Evolutionary conservation across 2,888 invertebrate genomes (phyloP).

Genomic region (Bugula neritina): DNA sequence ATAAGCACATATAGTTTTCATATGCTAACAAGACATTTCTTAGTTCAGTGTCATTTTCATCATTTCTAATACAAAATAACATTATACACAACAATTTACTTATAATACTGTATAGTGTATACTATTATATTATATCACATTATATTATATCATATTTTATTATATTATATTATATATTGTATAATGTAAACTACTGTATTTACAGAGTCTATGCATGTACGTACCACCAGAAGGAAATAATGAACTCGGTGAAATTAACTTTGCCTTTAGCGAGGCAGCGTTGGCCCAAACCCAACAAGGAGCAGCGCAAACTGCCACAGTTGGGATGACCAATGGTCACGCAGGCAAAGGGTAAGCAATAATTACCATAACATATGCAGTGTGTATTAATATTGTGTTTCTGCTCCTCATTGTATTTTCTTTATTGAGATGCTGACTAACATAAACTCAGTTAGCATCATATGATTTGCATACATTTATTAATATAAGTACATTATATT

Average conservation of each 20-base stretch:
- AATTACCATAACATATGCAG: neutral
- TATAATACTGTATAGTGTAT: too few relatives aligned
- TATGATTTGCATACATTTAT: too few relatives aligned
- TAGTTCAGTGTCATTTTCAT: too few relatives aligned
- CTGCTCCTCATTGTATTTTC: neutral
- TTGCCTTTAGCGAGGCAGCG: slow-evolving; percentile 26
- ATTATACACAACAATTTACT: too few relatives aligned
- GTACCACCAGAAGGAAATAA: slow-evolving; percentile 47
- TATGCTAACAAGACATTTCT: too few relatives aligned
- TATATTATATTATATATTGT: neutral
- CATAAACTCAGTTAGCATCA: too few relatives aligned
- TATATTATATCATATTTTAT: too few relatives aligned
- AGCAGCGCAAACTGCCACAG: slow-evolving; percentile 11
- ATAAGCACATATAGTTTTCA: too few relatives aligned
- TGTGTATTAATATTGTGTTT: neutral
- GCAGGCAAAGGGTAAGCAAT: neutral
- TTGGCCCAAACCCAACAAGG: slow-evolving; percentile 4
- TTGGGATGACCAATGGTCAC: slow-evolving; percentile 1
- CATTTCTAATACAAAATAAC: too few relatives aligned
- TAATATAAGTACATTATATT: too few relatives aligned
- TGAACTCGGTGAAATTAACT: slow-evolving; percentile 43
- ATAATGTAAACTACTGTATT: neutral
- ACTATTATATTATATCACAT: too few relatives aligned
- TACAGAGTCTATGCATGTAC: slow-evolving; percentile 49
- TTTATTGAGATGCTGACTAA: too few relatives aligned